Evolutionary conservation across 2,888 invertebrate species (phyloP).

Genomic region (Drosophila barbarae): DNA sequence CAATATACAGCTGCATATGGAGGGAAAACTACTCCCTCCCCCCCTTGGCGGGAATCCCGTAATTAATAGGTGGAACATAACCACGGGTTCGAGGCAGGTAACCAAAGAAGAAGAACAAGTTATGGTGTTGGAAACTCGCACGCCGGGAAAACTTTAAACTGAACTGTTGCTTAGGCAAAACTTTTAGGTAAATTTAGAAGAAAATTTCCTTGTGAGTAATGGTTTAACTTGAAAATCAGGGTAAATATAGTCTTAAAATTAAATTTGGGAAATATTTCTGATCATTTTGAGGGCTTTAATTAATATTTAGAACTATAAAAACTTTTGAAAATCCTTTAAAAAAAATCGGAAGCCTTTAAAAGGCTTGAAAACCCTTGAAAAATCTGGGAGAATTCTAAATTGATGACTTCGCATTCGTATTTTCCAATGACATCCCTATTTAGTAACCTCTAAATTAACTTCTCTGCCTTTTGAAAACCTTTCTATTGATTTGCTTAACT

Average conservation of each 20-base stretch:
- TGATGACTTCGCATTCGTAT: not conserved
- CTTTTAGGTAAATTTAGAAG: not conserved
- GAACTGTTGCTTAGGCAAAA: constrained; percentile 16
- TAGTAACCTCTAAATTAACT: no score
- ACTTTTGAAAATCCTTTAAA: not conserved
- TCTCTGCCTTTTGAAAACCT: not conserved
- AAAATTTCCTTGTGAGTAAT: constrained; percentile 4
- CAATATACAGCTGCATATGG: constrained; percentile 21
- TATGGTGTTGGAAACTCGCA: constrained; percentile 1
- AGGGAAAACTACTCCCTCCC: constrained; percentile 4
- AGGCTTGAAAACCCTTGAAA: not conserved
- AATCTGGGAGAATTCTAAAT: not conserved
- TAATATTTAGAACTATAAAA: no score
- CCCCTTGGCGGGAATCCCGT: not conserved
- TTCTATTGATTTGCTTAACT: not conserved
- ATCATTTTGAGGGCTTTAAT: no score
- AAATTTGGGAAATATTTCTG: not conserved
- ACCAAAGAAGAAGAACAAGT: constrained; percentile 1
- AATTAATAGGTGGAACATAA: constrained; percentile 27
- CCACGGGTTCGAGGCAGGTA: constrained; percentile 7
- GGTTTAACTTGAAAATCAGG: not conserved
- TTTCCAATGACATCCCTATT: not conserved
- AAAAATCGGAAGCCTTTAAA: not conserved
- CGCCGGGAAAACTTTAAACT: constrained; percentile 6
- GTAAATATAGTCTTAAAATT: not conserved